phyloP scores from a whole-genome alignment of 2,113 vertebrate genomes.

The mouse (Mus musculus) region DNA sequence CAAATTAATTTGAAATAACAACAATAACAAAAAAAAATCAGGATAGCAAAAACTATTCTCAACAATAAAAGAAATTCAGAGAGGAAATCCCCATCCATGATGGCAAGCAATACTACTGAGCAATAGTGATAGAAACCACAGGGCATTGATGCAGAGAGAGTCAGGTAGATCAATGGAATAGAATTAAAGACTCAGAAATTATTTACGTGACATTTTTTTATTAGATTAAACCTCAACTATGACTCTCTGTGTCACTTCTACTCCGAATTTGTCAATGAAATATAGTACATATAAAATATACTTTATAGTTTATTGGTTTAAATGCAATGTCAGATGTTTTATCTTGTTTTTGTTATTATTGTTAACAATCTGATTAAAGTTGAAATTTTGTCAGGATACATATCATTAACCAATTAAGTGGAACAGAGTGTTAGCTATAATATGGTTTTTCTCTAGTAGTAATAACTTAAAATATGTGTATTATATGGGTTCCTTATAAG shows the following conservation, averaged over 20 bases:
- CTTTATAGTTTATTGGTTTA: background rate
- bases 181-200: background rate
- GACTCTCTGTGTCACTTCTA: background rate
- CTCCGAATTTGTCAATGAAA: background rate
- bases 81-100: too few species aligned
- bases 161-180: too few species aligned
- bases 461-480: background rate
- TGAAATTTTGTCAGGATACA: background rate
- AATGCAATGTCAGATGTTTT: background rate
- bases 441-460: background rate
- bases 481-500: background rate
- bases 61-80: too few species aligned
- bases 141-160: too few species aligned
- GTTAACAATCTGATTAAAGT: background rate
- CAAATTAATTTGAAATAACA: too few species aligned
- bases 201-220: background rate
- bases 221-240: background rate
- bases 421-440: background rate
- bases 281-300: background rate
- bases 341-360: background rate
- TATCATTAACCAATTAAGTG: background rate
- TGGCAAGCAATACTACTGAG: too few species aligned
- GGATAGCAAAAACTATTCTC: too few species aligned
- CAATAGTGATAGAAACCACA: too few species aligned
- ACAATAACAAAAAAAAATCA: too few species aligned